Evolutionary conservation across 2,113 vertebrate species (phyloP), one percentile per base, ranked within the genome.

Genomic region (Dissostichus mawsoni): DNA sequence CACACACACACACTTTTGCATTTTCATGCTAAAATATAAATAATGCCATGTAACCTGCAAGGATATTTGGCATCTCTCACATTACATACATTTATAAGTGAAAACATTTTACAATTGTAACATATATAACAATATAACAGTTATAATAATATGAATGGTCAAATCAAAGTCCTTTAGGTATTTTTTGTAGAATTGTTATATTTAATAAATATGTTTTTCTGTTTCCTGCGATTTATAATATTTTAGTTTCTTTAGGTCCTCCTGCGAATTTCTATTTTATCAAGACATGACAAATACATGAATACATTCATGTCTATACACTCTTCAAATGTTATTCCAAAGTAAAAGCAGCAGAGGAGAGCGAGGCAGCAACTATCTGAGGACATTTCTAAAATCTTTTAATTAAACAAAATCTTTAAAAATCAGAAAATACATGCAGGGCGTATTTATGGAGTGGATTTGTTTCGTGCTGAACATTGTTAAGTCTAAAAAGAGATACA

Each of bases 381-480:
- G 62, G 64, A 84, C 65, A 74, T 55, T 55, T 76, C 57, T 29
- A 23, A 55, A 55, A 57, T 74, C 18, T 55, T 82, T 74, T 69
- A 83, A 77, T 80, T 71, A 82, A 82, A 64, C 25, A 29, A 33
- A 69, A 23, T 59, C 18, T 83, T 56, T 23, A 41, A 7, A 36
- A 76, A 64, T 61, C 14, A 1, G 59, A 58, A 64, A 84, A 66
- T 23, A 61, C 51, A 80, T 63, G 53, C 20, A 48, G 20, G 12
- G 69, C 47, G 75, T 68, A 78, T 80, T 80, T 25, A 78, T 85
- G 23, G 62, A 76, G 62, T 63, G 68, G 50, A 13, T 56, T 72
- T 77, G 41, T 82, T 73, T 80, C 41, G 69, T 61, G 63, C 48
- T 48, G 29, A n/a, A 73, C 25, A 73, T 48, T 65, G 56, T 61